Evolutionary conservation across 2,888 invertebrate genomes (phyloP), one percentile per base, ranked within the genome.

Genomic region (Hyposoter didymator): DNA sequence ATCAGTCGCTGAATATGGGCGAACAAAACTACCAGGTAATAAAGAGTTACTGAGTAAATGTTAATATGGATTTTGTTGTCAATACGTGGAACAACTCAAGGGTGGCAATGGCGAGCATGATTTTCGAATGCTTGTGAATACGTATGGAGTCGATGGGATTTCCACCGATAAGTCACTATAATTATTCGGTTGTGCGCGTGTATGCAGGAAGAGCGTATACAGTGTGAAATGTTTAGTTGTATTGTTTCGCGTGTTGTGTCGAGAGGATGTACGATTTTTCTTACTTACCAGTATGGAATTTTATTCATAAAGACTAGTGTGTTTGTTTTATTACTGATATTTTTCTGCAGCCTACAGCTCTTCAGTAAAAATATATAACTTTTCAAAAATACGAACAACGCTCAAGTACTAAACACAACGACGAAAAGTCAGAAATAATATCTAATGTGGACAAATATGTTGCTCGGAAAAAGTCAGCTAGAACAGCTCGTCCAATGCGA

Each of bases 1-100:
- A 84, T 78, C 74, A 81, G 19, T 59, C 69, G 49, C 70, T 66
- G 49, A 64, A 14, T 28, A 28, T 59, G 74, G 76, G 66, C 43
- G 49, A 67, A 70, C 32, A 70, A 78, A 28, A 64, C 59, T 84
- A 78, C 19, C 22, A 75, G 74, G 70, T 81, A 62, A 78, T 6
- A 47, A 55, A n/a, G 62, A 80, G 78, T 83, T 73, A 78, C 55
- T 66, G 64, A 59, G 80, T 49, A 69, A 69, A 28, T 78, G 80
- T 86, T 86, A 83, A 55, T 83, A 76, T 80, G 83, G 28, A 78
- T 75, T 49, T 32, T 85, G 73, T 82, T 76, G 49, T 75, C 35
- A 67, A 85, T 62, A 75, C 49, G 75, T 32, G 43, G 69, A 43
- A 69, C 17, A 74, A 55, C 66, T 49, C 49, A 55, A 28, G 14